Base-by-base conservation (phyloP, 2,797 vertebrate species). In the Huso huso region DNA sequence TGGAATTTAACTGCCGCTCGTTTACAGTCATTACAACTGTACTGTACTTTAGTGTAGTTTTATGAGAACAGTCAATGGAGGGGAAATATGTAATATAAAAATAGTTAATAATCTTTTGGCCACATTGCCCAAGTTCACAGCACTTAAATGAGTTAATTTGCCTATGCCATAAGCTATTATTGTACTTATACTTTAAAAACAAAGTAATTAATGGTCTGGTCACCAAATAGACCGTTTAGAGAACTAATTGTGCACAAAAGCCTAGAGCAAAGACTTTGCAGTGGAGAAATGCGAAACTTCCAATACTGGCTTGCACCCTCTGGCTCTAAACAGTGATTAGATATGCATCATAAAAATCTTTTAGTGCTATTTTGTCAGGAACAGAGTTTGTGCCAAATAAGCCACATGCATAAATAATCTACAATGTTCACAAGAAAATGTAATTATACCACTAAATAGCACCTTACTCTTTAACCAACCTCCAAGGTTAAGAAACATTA, bases 231-330 rank as follows among this genome's bases (percentile, higher is more conserved):
- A 63, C 86, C 83, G 86, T 68, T 92, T 90, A 84, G 83, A 85
- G 86, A 86, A 76, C 83, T 86, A 92, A 91, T 90, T 88, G 89
- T 82, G 82, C 87, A 73, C 84, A 84, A 87, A 86, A 74, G 84
- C 89, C 78, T 71, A 69, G 75, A 88, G 89, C 87, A 78, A 82
- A 82, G 74, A 78, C 82, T 86, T 82, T 83, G 84, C 84, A 79
- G 79, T 84, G 83, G 83, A 83, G 79, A 87, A 82, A 84, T 78
- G 82, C 77, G 78, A 78, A 73, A 79, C 83, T 86, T 85, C 84
- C 84, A 84, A 75, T 73, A 81, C 82, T 85, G 82, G 80, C 74
- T 75, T 83, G 81, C 81, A 74, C 81, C 86, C 81, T 71, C 75
- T 8, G 82, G 87, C 87, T 79, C 78, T 78, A 73, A 63, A 69